phyloP scores from a whole-genome alignment of 2,113 vertebrate species.

The Eleginops maclovinus region DNA sequence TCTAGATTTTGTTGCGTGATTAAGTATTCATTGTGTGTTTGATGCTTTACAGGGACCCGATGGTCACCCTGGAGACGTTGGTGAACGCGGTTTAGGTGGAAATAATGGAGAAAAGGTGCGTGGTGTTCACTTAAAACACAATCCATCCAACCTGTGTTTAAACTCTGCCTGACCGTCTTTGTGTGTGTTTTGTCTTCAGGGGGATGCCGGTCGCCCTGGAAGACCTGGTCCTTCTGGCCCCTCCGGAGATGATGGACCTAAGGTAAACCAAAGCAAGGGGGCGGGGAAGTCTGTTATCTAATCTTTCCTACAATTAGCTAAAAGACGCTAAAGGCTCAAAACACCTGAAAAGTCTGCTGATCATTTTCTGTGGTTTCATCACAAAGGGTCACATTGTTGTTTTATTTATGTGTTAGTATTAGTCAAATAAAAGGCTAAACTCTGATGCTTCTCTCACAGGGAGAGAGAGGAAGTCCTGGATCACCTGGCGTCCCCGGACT shows the following conservation, averaged over 20 bases:
- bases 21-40: conserved; percentile 27
- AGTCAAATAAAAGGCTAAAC: conserved; percentile 38
- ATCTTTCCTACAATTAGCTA: too few relatives aligned
- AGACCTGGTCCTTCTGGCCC: conserved; percentile 74
- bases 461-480: conserved; percentile 81
- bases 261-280: conserved; percentile 60
- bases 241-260: conserved; percentile 70
- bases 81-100: conserved; percentile 86
- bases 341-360: too few relatives aligned
- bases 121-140: background rate
- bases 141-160: background rate
- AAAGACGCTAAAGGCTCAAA: too few relatives aligned
- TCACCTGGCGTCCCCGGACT: conserved; percentile 76
- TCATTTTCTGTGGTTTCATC: too few relatives aligned
- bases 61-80: conserved; percentile 90
- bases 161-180: conserved; percentile 9
- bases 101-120: conserved; percentile 79
- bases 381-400: too few relatives aligned
- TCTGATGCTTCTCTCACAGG: conserved; percentile 68
- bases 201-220: conserved; percentile 82
- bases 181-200: conserved; percentile 69
- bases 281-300: background rate
- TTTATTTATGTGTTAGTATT: too few relatives aligned
- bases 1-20: conserved; percentile 5
- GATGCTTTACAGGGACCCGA: conserved; percentile 86